Conservation (phyloP, 2,797 vertebrate genomes). For the Melopsittacus undulatus region DNA sequence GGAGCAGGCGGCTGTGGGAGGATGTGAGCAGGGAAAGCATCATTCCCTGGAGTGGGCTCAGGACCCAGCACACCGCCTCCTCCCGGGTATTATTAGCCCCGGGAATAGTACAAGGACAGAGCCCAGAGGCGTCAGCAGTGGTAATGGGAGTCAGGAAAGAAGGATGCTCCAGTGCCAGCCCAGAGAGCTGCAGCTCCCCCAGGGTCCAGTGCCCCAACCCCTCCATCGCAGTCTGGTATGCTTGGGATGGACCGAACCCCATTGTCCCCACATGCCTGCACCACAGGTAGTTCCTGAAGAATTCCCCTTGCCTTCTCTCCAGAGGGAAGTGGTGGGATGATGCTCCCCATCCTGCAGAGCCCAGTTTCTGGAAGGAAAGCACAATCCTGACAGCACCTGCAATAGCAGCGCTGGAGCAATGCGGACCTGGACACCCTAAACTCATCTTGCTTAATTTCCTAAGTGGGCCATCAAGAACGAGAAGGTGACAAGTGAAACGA, state of each 20-base stretch:
- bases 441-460: not conserved
- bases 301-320: not conserved
- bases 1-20: not conserved
- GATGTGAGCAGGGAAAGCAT: not conserved
- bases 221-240: rapidly evolving
- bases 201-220: rapidly evolving
- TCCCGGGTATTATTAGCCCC: not conserved
- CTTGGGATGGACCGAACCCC: rapidly evolving
- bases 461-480: not conserved
- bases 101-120: not conserved
- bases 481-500: not conserved
- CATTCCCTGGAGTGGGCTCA: not conserved
- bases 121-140: not conserved
- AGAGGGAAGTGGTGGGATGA: rapidly evolving
- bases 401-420: not conserved
- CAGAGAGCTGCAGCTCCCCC: rapidly evolving
- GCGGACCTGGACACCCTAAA: not conserved
- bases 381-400: not conserved
- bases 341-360: not conserved
- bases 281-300: rapidly evolving
- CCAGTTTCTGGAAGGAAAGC: not conserved
- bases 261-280: too few species aligned
- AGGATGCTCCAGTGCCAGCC: not conserved
- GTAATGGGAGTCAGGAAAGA: not conserved
- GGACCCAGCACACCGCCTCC: not conserved